Percentiles rank a stretch among this genome's conserved stretches.
These are phyloP conservation scores for Gorilla gorilla DNA, from an alignment of 2,113 vertebrate species.

Conservation along the genomic window DNA sequence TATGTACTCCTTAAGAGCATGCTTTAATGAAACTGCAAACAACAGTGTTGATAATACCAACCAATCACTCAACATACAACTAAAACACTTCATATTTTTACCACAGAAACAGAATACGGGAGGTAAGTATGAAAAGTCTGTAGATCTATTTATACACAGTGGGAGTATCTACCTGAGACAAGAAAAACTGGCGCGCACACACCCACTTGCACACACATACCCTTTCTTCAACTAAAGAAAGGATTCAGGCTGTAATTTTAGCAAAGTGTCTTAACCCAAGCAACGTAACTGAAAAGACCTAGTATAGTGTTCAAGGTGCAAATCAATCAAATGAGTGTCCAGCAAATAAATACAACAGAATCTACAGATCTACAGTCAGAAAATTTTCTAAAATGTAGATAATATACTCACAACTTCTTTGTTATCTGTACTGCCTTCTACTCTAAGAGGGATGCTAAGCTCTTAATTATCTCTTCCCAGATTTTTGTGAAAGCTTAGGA, in stretches of 20 bases:
- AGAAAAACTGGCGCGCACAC: background rate
- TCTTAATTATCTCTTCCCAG: background rate
- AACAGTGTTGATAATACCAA: background rate
- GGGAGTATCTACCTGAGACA: slow-evolving; percentile 35
- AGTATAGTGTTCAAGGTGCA: slow-evolving; percentile 42
- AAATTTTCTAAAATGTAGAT: background rate
- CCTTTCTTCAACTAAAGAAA: background rate
- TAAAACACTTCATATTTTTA: slow-evolving; percentile 34
- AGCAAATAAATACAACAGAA: slow-evolving; percentile 39
- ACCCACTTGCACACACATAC: background rate
- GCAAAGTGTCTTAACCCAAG: slow-evolving; percentile 39
- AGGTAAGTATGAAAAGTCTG: slow-evolving; percentile 4
- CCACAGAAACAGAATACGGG: background rate
- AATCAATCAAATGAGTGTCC: background rate
- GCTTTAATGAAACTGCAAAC: slow-evolving; percentile 39
- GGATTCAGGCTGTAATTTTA: background rate
- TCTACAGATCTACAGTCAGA: background rate
- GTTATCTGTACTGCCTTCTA: background rate
- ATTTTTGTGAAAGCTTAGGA: slow-evolving; percentile 1
- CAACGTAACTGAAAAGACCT: slow-evolving; percentile 33
- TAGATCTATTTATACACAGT: slow-evolving; percentile 46
- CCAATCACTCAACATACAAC: background rate
- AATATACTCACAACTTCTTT: background rate
- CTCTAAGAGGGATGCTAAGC: background rate
- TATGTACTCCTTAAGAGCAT: slow-evolving; percentile 6